These are phyloP conservation scores for Cynopterus brachyotis DNA, from an alignment of 2,113 vertebrate genomes.

Conservation along the genomic window DNA sequence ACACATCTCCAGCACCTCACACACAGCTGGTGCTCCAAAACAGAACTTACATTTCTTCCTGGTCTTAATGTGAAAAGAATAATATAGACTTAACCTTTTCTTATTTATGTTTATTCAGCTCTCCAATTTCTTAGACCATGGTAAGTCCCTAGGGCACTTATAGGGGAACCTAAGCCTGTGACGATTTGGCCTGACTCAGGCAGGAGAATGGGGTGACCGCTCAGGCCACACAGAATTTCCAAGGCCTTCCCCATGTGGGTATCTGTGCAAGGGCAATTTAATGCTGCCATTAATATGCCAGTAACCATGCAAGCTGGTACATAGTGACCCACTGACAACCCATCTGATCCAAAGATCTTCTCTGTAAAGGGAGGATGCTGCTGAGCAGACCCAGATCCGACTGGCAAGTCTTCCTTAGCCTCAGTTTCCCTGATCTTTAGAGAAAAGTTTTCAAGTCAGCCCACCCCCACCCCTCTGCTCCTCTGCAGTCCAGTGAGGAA, in stretches of 20 bases:
- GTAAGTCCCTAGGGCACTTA: background rate
- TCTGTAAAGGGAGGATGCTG: background rate
- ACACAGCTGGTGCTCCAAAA: background rate
- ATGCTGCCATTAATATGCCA: background rate
- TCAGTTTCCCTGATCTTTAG: background rate
- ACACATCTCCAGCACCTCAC: background rate
- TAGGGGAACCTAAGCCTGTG: background rate
- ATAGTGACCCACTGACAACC: background rate
- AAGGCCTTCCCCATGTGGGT: background rate
- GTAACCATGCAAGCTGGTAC: background rate
- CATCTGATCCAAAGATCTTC: background rate
- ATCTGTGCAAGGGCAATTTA: background rate
- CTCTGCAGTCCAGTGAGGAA: background rate
- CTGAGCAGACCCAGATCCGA: background rate
- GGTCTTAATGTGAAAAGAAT: background rate
- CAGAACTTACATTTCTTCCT: too few species aligned
- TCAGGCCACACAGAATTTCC: background rate
- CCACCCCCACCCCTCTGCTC: accelerated
- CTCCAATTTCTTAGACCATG: background rate
- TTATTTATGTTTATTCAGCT: background rate
- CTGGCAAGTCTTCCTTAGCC: background rate
- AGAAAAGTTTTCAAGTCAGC: background rate
- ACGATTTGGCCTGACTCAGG: background rate
- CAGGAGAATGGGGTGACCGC: background rate
- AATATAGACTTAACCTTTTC: background rate